Percentiles rank a stretch among this genome's conserved stretches.
Evolutionary conservation across 2,797 vertebrate species (phyloP).

Genomic region (Zalophus californianus): DNA sequence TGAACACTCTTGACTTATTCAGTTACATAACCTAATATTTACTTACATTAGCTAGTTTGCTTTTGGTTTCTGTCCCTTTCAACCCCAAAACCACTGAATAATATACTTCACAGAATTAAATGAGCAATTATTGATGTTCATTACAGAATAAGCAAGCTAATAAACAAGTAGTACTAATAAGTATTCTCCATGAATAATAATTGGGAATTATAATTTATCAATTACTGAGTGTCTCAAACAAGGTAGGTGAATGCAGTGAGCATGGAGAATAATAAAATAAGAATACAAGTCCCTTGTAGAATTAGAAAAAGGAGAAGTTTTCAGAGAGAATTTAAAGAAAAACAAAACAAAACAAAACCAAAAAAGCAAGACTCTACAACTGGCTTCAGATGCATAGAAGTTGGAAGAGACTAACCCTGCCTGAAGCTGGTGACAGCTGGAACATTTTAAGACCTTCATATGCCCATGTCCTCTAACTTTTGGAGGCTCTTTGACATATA

Average conservation of each 20-base stretch:
- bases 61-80: slow-evolving; percentile 11
- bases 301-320: background rate
- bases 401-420: background rate
- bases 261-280: background rate
- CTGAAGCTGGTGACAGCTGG: background rate
- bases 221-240: background rate
- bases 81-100: background rate
- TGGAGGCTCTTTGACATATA: background rate
- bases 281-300: background rate
- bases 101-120: background rate
- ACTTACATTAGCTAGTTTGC: background rate
- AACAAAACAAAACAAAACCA: background rate
- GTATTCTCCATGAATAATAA: background rate
- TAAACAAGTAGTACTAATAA: background rate
- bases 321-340: background rate
- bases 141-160: background rate
- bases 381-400: background rate
- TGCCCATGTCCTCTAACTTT: background rate
- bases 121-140: background rate
- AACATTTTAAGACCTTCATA: background rate
- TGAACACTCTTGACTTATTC: background rate
- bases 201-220: background rate
- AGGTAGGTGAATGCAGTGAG: background rate
- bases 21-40: background rate
- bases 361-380: background rate